phyloP scores from a whole-genome alignment of 2,797 vertebrate species.

The Bovichtus diacanthus region DNA sequence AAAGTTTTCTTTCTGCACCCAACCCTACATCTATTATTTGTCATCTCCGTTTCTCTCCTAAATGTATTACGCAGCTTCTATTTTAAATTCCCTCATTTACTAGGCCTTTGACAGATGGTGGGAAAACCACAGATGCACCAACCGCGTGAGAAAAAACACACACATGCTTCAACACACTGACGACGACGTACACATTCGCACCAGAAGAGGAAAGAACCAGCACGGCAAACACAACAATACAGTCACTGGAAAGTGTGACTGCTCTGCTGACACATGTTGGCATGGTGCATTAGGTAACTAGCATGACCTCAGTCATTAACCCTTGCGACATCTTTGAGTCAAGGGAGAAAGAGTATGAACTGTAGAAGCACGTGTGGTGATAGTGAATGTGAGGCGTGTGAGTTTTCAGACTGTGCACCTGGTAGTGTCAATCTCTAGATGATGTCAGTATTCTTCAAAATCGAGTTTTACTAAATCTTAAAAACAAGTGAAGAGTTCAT shows the following conservation, averaged over 20 bases:
- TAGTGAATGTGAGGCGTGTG: constrained; percentile 27
- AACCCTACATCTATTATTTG: not conserved
- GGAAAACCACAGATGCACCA: constrained; percentile 39
- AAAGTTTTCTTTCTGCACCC: constrained; percentile 17
- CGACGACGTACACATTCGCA: not conserved
- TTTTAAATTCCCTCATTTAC: constrained; percentile 45
- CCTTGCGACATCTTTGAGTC: constrained; percentile 24
- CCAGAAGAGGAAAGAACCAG: not conserved
- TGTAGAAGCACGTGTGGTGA: not conserved
- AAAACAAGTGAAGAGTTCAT: not conserved
- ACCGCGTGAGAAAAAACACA: constrained; percentile 26
- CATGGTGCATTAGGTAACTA: constrained; percentile 11
- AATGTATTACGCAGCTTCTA: constrained; percentile 25
- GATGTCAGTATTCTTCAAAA: constrained; percentile 38
- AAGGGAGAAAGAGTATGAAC: constrained; percentile 24
- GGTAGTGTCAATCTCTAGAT: constrained; percentile 52
- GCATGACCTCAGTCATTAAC: constrained; percentile 17
- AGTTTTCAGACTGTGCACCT: constrained; percentile 40
- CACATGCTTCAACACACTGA: constrained; percentile 6
- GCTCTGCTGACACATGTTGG: constrained; percentile 13
- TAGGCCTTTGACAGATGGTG: constrained; percentile 14
- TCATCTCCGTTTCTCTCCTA: constrained; percentile 12
- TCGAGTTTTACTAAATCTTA: not conserved
- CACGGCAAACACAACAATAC: not conserved
- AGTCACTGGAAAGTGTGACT: constrained; percentile 17